phyloP scores from a whole-genome alignment of 2,888 invertebrate species.

The Chrysolina haemoptera region DNA sequence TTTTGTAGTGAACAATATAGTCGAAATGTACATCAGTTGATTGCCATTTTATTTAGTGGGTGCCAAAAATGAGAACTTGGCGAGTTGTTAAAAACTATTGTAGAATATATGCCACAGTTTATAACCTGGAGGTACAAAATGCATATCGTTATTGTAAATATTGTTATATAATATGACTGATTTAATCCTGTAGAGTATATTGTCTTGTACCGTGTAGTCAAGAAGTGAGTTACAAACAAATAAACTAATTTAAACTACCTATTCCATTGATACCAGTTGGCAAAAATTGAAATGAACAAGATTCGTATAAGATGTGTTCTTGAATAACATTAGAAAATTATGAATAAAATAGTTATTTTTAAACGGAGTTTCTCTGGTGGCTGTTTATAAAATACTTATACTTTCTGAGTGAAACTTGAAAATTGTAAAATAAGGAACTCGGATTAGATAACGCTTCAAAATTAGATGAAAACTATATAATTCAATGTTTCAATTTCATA shows the following conservation, averaged over 20 bases:
- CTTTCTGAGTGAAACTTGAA: too few species aligned
- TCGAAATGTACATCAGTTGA: constrained; percentile 32
- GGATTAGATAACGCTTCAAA: not conserved
- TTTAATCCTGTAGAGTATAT: constrained; percentile 17
- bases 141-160: constrained; percentile 30
- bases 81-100: not conserved
- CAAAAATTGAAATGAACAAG: not conserved
- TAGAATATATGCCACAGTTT: not conserved
- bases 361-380: too few species aligned
- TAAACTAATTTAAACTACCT: not conserved
- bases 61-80: constrained; percentile 30
- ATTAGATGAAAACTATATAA: not conserved
- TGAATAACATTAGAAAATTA: not conserved
- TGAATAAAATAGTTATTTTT: not conserved
- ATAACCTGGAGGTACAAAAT: not conserved
- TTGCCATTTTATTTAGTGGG: constrained; percentile 31
- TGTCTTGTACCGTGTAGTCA: not conserved
- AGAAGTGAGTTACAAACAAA: constrained; percentile 7
- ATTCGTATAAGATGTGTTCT: not conserved
- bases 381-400: too few species aligned
- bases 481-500: not conserved
- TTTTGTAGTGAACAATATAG: constrained; percentile 35
- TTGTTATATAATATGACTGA: constrained; percentile 35
- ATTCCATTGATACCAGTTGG: not conserved
- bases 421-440: not conserved